Evolutionary conservation across 2,113 vertebrate genomes (phyloP).

Genomic region (Tragelaphus scriptus): DNA sequence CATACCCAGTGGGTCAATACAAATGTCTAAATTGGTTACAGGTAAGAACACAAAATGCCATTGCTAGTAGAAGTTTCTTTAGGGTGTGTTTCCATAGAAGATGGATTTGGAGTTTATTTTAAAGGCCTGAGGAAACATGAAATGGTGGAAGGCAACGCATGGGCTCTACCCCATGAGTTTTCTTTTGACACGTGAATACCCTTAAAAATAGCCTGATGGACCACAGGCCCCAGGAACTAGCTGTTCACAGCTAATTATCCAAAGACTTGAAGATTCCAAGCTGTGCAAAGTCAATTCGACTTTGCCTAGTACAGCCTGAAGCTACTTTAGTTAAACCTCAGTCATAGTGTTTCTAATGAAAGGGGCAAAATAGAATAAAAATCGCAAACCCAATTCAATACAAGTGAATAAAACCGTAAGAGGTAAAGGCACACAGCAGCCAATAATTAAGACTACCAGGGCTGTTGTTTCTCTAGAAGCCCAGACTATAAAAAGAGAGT

Average conservation of each 20-base stretch:
- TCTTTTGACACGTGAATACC: slow-evolving; percentile 53
- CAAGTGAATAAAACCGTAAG: slow-evolving; percentile 26
- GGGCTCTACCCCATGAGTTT: slow-evolving; percentile 30
- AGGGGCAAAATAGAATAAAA: slow-evolving; percentile 55
- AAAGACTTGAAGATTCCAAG: slow-evolving; percentile 56
- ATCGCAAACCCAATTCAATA: slow-evolving; percentile 15
- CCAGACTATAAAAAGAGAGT: not conserved
- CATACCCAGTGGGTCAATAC: not conserved
- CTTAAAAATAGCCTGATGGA: slow-evolving; percentile 65
- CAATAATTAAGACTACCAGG: slow-evolving; percentile 18
- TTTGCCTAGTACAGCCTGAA: slow-evolving; percentile 57
- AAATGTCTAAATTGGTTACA: not conserved
- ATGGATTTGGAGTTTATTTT: slow-evolving; percentile 43
- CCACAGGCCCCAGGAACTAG: slow-evolving; percentile 50
- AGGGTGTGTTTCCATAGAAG: slow-evolving; percentile 31
- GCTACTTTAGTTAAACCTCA: slow-evolving; percentile 62
- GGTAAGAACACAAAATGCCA: not conserved
- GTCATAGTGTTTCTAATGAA: slow-evolving; percentile 57
- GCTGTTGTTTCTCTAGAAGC: slow-evolving; percentile 1
- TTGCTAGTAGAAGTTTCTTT: not conserved
- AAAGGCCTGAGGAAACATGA: slow-evolving; percentile 46
- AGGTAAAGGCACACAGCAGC: not conserved
- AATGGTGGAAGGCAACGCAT: slow-evolving; percentile 33
- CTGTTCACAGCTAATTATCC: slow-evolving; percentile 67
- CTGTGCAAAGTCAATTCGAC: slow-evolving; percentile 67